Percentiles rank a stretch among this genome's conserved stretches.
phyloP scores from a whole-genome alignment of 2,113 vertebrate genomes.

The Pelusios castaneus region DNA sequence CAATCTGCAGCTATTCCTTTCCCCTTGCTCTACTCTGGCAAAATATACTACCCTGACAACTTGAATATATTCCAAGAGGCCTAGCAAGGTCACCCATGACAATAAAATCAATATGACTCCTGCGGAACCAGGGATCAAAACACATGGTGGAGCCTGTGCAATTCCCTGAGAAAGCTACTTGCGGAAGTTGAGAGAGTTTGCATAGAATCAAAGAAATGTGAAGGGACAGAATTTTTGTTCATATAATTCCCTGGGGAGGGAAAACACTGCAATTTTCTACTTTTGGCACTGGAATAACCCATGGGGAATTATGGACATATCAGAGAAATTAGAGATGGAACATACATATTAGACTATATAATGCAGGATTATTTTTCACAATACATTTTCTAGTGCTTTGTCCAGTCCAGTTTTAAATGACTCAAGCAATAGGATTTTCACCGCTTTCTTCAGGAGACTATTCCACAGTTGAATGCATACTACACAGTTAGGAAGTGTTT shows the following conservation, averaged over 20 bases:
- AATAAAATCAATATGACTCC: neutral
- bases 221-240: neutral
- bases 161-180: neutral
- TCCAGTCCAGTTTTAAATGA: rapidly evolving
- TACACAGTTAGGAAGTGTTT: rapidly evolving
- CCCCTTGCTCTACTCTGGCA: neutral
- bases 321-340: neutral
- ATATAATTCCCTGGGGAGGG: neutral
- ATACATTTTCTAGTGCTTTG: neutral
- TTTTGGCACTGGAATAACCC: neutral
- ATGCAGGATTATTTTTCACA: neutral
- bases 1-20: neutral
- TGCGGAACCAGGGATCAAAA: neutral
- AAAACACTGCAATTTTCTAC: neutral
- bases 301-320: neutral
- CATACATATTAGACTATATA: neutral
- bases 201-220: neutral
- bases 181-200: neutral
- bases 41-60: neutral
- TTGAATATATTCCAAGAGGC: neutral
- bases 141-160: neutral
- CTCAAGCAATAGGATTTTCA: neutral
- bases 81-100: neutral
- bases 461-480: neutral
- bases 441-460: rapidly evolving